Conservation (phyloP, 2,888 invertebrate species). For the Thymelicus sylvestris region DNA sequence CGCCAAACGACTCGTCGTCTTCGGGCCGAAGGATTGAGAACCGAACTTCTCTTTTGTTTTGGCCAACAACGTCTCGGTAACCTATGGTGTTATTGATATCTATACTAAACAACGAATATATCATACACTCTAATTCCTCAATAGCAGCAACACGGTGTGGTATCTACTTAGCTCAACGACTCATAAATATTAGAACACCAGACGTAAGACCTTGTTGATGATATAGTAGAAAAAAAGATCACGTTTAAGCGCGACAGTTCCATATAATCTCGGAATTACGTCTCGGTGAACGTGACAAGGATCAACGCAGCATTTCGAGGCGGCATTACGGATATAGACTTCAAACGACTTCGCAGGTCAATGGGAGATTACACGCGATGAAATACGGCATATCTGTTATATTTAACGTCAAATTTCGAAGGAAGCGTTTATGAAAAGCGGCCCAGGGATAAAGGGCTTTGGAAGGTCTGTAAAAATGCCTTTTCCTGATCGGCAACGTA, state of each 20-base stretch:
- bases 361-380: slow-evolving; percentile 24
- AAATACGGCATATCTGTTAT: slow-evolving; percentile 27
- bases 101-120: no score
- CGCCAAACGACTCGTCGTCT: no score
- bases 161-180: background rate
- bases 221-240: background rate
- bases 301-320: slow-evolving; percentile 18
- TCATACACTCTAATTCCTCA: no score
- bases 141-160: no score
- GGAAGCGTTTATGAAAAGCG: slow-evolving; percentile 22
- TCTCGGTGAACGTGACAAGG: slow-evolving; percentile 26
- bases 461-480: slow-evolving; percentile 15
- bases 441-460: slow-evolving; percentile 23
- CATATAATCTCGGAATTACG: slow-evolving; percentile 20
- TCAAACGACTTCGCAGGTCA: slow-evolving; percentile 31
- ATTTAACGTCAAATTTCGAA: slow-evolving; percentile 27
- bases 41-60: no score
- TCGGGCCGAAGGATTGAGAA: no score
- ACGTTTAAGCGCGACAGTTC: slow-evolving; percentile 18
- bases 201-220: no score
- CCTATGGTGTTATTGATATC: no score
- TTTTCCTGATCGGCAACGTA: slow-evolving; percentile 15
- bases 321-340: slow-evolving; percentile 18
- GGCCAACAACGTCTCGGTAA: no score
- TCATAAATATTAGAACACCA: background rate